Conservation (phyloP, 2,888 invertebrate genomes). For the Archips crataeganus region DNA sequence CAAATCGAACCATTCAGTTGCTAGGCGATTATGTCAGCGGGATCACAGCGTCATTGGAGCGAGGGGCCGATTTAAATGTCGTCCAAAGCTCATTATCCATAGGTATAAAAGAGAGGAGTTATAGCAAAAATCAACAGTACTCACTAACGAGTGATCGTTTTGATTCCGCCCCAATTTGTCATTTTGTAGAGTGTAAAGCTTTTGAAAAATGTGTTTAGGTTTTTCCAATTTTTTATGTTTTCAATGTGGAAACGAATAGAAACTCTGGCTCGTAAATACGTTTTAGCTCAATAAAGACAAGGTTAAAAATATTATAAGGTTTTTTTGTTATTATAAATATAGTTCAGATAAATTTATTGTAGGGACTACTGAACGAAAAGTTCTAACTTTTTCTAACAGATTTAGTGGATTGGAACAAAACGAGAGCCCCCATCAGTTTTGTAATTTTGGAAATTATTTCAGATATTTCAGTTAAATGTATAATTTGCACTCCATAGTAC, state of each 20-base stretch:
- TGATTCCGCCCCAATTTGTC: conserved; percentile 34
- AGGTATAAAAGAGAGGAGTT: conserved; percentile 49
- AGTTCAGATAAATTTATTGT: too few species aligned
- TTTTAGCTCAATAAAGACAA: too few species aligned
- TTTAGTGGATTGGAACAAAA: too few species aligned
- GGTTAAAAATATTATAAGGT: too few species aligned
- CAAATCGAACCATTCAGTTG: conserved; percentile 19
- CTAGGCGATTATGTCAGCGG: conserved; percentile 25
- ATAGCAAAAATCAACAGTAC: conserved; percentile 60
- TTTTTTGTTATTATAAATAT: too few species aligned
- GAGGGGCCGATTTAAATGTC: conserved; percentile 43
- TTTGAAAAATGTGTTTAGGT: conserved; percentile 2
- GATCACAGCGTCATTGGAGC: conserved; percentile 11
- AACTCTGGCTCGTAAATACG: too few species aligned
- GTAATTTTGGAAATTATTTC: too few species aligned
- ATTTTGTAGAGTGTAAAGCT: conserved; percentile 29
- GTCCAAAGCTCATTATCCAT: conserved; percentile 47
- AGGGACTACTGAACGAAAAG: too few species aligned
- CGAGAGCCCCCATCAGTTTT: too few species aligned
- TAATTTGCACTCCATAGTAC: too few species aligned
- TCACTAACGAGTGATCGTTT: conserved; percentile 59
- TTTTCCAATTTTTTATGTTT: conserved; percentile 7
- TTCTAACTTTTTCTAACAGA: too few species aligned
- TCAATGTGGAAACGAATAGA: neutral
- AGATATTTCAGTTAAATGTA: too few species aligned